phyloP scores from a whole-genome alignment of 2,888 invertebrate genomes.

The Saturnia japonica region DNA sequence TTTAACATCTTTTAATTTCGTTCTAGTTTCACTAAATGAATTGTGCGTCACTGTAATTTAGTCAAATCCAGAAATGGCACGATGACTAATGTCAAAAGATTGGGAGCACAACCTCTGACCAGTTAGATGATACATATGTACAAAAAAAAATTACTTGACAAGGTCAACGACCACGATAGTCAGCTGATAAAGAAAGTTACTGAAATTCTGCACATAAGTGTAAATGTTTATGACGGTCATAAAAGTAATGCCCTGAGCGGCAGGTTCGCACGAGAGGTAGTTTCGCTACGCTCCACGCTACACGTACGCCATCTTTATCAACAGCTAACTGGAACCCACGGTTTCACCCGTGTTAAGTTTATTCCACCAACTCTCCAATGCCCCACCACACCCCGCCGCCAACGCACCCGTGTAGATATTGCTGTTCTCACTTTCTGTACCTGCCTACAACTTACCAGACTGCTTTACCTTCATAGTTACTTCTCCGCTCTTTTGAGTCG shows the following conservation, averaged over 20 bases:
- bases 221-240: constrained; percentile 11
- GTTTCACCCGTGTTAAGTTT: too few species aligned
- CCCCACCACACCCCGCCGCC: too few species aligned
- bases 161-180: background rate
- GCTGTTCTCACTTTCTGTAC: too few species aligned
- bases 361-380: too few species aligned
- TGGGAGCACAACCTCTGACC: background rate
- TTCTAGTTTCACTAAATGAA: too few species aligned
- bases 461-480: too few species aligned
- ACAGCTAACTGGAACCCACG: background rate
- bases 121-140: background rate
- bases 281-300: background rate
- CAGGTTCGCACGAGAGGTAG: background rate
- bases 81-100: background rate
- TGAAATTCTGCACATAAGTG: background rate
- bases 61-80: background rate
- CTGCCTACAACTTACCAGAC: too few species aligned
- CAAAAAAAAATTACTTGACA: background rate
- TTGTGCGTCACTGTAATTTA: background rate
- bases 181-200: background rate
- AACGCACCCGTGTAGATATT: too few species aligned
- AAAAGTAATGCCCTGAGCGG: background rate
- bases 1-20: too few species aligned
- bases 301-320: background rate
- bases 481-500: too few species aligned